phyloP scores from a whole-genome alignment of 2,888 invertebrate genomes.

The Anaspis maculata region DNA sequence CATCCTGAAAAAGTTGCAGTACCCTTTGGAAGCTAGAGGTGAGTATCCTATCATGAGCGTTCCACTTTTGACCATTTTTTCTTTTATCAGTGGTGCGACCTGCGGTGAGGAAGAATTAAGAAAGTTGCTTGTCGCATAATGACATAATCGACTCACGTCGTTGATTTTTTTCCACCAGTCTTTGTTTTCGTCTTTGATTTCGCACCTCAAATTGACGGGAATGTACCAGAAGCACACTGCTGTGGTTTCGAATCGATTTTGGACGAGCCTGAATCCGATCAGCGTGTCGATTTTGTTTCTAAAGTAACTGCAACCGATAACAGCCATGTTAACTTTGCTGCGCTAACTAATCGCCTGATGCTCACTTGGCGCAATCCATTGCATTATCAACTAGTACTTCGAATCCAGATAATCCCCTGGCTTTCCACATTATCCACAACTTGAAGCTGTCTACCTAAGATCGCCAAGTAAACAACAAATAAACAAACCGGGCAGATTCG shows the following conservation, averaged over 20 bases:
- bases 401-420: constrained; percentile 59
- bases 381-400: constrained; percentile 54
- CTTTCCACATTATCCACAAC: constrained; percentile 89
- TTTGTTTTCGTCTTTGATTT: constrained; percentile 36
- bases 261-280: constrained; percentile 55
- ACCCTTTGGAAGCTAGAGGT: constrained; percentile 51
- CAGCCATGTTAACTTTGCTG: constrained; percentile 2
- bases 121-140: too few species aligned
- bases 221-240: constrained; percentile 92
- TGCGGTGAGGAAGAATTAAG: too few species aligned
- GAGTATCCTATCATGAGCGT: constrained; percentile 70
- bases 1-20: constrained; percentile 70
- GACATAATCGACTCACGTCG: constrained; percentile 11
- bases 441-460: constrained; percentile 75
- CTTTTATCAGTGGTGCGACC: constrained; percentile 66
- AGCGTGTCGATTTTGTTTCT: constrained; percentile 44
- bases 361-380: constrained; percentile 50
- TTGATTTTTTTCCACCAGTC: constrained; percentile 45
- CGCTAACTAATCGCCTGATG: too few species aligned
- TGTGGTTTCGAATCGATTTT: constrained; percentile 59
- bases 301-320: constrained; percentile 43
- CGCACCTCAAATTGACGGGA: constrained; percentile 47
- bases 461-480: constrained; percentile 1
- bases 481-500: too few species aligned
- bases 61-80: constrained; percentile 55